Evolutionary conservation across 2,113 vertebrate species (phyloP).

Genomic region (Motacilla alba): DNA sequence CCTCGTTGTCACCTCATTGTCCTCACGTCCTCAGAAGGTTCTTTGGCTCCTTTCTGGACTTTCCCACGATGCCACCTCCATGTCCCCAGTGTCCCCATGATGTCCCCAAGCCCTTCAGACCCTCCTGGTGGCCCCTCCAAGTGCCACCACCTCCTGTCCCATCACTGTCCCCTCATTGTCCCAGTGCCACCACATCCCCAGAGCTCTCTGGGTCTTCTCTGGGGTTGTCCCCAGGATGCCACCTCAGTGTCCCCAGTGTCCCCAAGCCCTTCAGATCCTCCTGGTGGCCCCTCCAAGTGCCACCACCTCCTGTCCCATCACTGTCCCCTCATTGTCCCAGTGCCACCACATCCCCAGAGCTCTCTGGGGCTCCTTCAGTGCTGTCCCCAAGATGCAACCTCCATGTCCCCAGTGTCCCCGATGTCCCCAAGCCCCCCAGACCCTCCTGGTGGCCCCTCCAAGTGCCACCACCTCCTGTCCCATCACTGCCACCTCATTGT

Average conservation of each 20-base stretch:
- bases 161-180: too few species aligned
- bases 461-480: neutral
- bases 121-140: too few species aligned
- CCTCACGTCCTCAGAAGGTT: neutral
- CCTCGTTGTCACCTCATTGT: neutral
- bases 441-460: fast-evolving
- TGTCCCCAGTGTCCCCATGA: neutral
- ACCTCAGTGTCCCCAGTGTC: too few species aligned
- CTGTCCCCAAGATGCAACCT: neutral
- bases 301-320: too few species aligned
- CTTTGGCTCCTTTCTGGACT: neutral
- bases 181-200: too few species aligned
- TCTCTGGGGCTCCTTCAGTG: neutral
- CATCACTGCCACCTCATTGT: neutral
- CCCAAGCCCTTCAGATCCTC: too few species aligned
- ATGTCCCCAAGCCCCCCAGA: neutral
- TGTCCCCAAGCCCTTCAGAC: neutral
- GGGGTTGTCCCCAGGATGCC: too few species aligned
- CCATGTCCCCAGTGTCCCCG: neutral
- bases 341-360: too few species aligned
- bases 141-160: too few species aligned
- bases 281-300: too few species aligned
- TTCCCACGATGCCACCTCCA: neutral
- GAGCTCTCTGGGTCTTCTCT: too few species aligned
- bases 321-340: too few species aligned